Evolutionary conservation across 2,797 vertebrate genomes (phyloP).

Genomic region (Crypturellus tataupa): DNA sequence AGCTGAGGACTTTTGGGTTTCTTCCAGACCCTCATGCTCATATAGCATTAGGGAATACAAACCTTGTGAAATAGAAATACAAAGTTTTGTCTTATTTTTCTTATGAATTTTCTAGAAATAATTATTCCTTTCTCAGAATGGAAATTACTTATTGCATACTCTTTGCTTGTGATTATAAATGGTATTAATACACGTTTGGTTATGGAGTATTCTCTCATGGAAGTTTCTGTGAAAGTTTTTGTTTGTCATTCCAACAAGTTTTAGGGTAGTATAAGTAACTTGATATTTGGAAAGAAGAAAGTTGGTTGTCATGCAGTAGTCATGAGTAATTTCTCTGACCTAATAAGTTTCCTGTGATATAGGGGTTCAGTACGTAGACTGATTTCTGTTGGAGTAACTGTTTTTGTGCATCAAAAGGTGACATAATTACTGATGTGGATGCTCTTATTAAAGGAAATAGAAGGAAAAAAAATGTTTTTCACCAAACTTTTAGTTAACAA

Average conservation of each 20-base stretch:
- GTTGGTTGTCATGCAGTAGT: conserved; percentile 36
- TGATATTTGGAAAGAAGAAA: conserved; percentile 29
- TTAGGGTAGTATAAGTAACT: conserved; percentile 2
- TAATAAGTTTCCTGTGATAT: conserved; percentile 70
- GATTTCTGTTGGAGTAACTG: conserved; percentile 58
- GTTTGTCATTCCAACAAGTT: not conserved
- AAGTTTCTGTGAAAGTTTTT: conserved; percentile 20
- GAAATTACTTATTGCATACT: not conserved
- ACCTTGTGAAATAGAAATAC: conserved; percentile 7
- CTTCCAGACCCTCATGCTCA: conserved; percentile 46
- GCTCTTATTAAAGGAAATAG: conserved; percentile 43
- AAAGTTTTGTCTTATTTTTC: not conserved
- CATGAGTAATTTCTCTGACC: conserved; percentile 53
- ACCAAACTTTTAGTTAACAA: conserved; percentile 17
- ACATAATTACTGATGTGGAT: conserved; percentile 58
- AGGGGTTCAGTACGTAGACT: conserved; percentile 70
- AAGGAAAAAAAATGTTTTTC: conserved; percentile 49
- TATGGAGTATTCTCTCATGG: not conserved
- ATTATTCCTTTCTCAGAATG: conserved; percentile 10
- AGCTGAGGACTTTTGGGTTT: conserved; percentile 60
- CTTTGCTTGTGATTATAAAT: not conserved
- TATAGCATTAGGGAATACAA: conserved; percentile 20
- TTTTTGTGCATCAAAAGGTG: conserved; percentile 71
- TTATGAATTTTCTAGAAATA: not conserved
- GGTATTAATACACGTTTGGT: not conserved